phyloP scores from a whole-genome alignment of 2,797 vertebrate species.

The Simalia tracyae region DNA sequence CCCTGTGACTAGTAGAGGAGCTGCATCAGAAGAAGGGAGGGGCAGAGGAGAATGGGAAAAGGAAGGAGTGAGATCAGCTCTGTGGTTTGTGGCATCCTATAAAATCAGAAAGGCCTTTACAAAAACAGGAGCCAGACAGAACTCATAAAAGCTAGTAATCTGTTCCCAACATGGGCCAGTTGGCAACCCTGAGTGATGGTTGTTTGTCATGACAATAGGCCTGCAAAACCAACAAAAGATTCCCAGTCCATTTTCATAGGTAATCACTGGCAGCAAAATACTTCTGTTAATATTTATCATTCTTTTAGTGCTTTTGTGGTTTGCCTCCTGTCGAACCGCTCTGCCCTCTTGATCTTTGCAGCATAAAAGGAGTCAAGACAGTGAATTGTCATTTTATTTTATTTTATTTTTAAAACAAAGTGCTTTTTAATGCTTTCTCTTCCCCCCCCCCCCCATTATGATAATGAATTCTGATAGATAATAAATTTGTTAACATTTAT shows the following conservation, averaged over 20 bases:
- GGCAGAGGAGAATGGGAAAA: slow-evolving; percentile 29
- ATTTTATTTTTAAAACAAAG: background rate
- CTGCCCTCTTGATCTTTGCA: slow-evolving; percentile 7
- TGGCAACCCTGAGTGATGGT: slow-evolving; percentile 1
- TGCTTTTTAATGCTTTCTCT: background rate
- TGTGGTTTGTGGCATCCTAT: slow-evolving; percentile 54
- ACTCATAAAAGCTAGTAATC: slow-evolving; percentile 38
- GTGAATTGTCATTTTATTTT: background rate
- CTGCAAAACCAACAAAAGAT: slow-evolving; percentile 25
- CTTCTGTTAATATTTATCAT: slow-evolving; percentile 43
- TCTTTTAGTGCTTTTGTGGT: background rate
- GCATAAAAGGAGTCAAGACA: slow-evolving; percentile 8
- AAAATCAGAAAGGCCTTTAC: slow-evolving; percentile 52
- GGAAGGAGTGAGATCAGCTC: slow-evolving; percentile 47
- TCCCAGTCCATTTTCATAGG: background rate
- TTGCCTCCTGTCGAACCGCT: background rate
- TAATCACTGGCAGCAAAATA: slow-evolving; percentile 35
- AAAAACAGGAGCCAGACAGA: slow-evolving; percentile 40
- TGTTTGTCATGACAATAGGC: slow-evolving; percentile 19
- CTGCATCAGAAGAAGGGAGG: slow-evolving; percentile 56
- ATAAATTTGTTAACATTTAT: background rate
- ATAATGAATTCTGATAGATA: background rate
- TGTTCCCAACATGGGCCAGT: slow-evolving; percentile 26
- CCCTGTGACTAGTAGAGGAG: slow-evolving; percentile 53
- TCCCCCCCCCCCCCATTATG: rapidly evolving